phyloP scores from a whole-genome alignment of 2,888 invertebrate genomes.

The Noctuana brunneofusca region DNA sequence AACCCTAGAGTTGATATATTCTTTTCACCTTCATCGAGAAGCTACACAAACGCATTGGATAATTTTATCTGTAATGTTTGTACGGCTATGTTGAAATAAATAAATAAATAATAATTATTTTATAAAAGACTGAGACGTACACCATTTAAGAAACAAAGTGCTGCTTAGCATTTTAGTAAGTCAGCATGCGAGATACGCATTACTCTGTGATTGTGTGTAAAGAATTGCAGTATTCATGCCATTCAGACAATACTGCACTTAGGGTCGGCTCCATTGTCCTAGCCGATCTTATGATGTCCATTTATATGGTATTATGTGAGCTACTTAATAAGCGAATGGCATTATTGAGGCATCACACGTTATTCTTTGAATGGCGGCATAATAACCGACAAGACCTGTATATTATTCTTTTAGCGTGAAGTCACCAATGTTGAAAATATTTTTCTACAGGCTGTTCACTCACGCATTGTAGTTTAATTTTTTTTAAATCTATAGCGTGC shows the following conservation, averaged over 20 bases:
- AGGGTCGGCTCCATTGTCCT: constrained; percentile 16
- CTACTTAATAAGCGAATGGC: constrained; percentile 29
- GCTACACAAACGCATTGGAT: too few species aligned
- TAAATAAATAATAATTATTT: background rate
- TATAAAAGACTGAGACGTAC: background rate
- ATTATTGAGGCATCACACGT: constrained; percentile 40
- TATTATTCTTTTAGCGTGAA: constrained; percentile 69
- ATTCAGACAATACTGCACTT: constrained; percentile 29
- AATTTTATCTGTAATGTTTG: too few species aligned
- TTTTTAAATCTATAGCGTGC: too few species aligned
- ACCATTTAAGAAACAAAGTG: background rate
- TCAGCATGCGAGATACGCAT: constrained; percentile 6
- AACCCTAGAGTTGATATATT: too few species aligned
- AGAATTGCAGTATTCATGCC: constrained; percentile 20
- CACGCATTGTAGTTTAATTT: background rate
- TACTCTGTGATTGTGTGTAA: constrained; percentile 27
- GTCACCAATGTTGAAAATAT: constrained; percentile 65
- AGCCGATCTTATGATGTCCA: constrained; percentile 14
- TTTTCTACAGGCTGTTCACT: constrained; percentile 51
- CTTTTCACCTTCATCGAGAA: too few species aligned
- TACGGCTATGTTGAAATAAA: too few species aligned
- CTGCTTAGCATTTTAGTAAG: background rate
- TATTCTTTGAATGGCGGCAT: constrained; percentile 52
- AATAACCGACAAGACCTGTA: constrained; percentile 39
- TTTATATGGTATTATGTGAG: constrained; percentile 27